phyloP scores from a whole-genome alignment of 2,888 invertebrate genomes.

The Plagodis dolabraria region DNA sequence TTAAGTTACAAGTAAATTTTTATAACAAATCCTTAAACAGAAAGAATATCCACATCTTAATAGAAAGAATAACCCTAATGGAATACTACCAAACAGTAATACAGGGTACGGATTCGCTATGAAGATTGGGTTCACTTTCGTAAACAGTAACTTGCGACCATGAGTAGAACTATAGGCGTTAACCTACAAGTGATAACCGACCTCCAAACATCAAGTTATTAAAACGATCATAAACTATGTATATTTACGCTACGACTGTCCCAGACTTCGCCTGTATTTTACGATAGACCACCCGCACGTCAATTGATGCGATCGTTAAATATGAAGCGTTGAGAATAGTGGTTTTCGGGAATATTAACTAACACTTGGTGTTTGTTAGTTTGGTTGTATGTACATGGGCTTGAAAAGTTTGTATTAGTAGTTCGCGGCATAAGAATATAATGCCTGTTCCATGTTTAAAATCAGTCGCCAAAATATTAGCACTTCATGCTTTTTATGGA shows the following conservation, averaged over 20 bases:
- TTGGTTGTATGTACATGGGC: constrained; percentile 1
- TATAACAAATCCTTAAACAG: too few relatives aligned
- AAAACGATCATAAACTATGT: constrained; percentile 50
- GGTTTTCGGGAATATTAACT: constrained; percentile 50
- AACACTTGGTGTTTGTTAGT: constrained; percentile 32
- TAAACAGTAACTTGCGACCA: constrained; percentile 4
- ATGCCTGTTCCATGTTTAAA: not conserved
- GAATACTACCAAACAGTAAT: too few relatives aligned
- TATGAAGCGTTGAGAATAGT: constrained; percentile 43
- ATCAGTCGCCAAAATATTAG: too few relatives aligned
- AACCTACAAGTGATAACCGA: constrained; percentile 32
- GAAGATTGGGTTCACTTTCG: too few relatives aligned
- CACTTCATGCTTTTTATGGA: too few relatives aligned
- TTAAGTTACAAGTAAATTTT: too few relatives aligned
- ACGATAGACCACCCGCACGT: constrained; percentile 68
- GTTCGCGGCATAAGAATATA: not conserved
- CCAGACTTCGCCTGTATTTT: constrained; percentile 59
- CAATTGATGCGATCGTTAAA: constrained; percentile 66
- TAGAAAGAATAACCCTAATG: too few relatives aligned
- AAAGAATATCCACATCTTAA: too few relatives aligned
- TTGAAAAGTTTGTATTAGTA: not conserved
- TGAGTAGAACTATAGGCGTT: constrained; percentile 17
- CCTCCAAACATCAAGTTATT: constrained; percentile 37
- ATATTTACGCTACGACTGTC: constrained; percentile 53
- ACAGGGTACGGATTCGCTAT: too few relatives aligned